Conservation (phyloP, 2,113 vertebrate genomes). For the Dromaius novaehollandiae region DNA sequence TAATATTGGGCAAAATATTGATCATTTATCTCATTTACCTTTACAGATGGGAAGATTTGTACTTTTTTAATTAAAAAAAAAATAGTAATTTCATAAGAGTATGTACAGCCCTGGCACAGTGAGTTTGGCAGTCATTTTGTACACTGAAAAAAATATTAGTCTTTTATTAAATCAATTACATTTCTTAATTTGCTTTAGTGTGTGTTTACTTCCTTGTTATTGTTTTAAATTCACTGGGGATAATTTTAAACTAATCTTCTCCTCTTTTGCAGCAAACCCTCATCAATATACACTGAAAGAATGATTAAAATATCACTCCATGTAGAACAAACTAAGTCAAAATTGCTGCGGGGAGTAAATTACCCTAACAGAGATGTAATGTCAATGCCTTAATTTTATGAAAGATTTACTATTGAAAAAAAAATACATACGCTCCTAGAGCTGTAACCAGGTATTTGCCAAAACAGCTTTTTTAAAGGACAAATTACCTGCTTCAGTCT, state of each 20-base stretch:
- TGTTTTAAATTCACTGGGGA: conserved; percentile 77
- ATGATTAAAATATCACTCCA: conserved; percentile 80
- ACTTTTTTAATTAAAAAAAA: background rate
- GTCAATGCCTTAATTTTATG: conserved; percentile 70
- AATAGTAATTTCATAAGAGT: background rate
- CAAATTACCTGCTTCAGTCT: background rate
- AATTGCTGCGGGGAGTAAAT: conserved; percentile 78
- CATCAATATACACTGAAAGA: conserved; percentile 80
- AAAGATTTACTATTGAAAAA: conserved; percentile 65
- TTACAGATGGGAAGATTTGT: background rate
- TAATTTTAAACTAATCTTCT: conserved; percentile 81
- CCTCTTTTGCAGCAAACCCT: conserved; percentile 73
- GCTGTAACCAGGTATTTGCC: conserved; percentile 32
- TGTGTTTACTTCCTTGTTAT: conserved; percentile 67
- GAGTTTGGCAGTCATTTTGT: background rate
- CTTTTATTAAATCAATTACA: conserved; percentile 67
- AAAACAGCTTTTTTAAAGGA: conserved; percentile 28
- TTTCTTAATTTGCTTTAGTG: conserved; percentile 72
- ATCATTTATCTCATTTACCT: background rate
- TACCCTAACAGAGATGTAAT: conserved; percentile 74
- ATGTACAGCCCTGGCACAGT: background rate
- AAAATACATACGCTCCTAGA: background rate
- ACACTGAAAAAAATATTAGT: conserved; percentile 12
- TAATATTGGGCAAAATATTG: background rate
- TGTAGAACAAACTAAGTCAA: conserved; percentile 78